Evolutionary conservation across 2,888 invertebrate species (phyloP).

Genomic region (Mythimna impura): DNA sequence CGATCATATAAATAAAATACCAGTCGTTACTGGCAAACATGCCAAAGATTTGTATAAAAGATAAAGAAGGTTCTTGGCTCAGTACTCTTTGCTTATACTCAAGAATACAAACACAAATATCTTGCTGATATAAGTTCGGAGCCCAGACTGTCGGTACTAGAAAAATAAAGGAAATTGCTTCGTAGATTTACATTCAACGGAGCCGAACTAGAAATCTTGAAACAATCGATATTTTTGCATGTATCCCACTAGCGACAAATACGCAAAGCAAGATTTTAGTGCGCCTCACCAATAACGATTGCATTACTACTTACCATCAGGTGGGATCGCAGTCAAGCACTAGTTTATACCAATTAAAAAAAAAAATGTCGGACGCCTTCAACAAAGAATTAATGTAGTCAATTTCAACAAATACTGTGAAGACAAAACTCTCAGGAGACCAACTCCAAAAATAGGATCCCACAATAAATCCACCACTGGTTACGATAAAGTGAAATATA

Average conservation of each 20-base stretch:
- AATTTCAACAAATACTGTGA: constrained; percentile 33
- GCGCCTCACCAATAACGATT: too few relatives aligned
- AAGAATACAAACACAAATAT: constrained; percentile 57
- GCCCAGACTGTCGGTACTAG: constrained; percentile 27
- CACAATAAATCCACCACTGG: constrained; percentile 46
- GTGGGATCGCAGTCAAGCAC: too few relatives aligned
- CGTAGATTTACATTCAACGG: constrained; percentile 45
- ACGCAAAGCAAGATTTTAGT: constrained; percentile 8
- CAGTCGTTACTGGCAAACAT: constrained; percentile 52
- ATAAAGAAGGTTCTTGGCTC: constrained; percentile 59
- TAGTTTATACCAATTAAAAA: too few relatives aligned
- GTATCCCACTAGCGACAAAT: background rate
- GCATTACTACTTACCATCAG: too few relatives aligned
- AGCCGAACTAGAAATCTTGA: constrained; percentile 21
- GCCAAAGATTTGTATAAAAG: constrained; percentile 55
- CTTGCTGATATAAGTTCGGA: constrained; percentile 45
- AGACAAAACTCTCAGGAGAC: constrained; percentile 40
- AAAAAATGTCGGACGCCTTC: constrained; percentile 12
- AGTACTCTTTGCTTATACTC: constrained; percentile 45
- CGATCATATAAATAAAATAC: constrained; percentile 38
- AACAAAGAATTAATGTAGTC: constrained; percentile 34
- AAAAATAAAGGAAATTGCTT: constrained; percentile 55
- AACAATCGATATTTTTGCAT: constrained; percentile 23
- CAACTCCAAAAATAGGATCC: constrained; percentile 20
- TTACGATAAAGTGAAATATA: constrained; percentile 59